Evolutionary conservation across 2,888 invertebrate genomes (phyloP), one percentile per base, ranked within the genome.

Genomic region (Clistopyga incitator): DNA sequence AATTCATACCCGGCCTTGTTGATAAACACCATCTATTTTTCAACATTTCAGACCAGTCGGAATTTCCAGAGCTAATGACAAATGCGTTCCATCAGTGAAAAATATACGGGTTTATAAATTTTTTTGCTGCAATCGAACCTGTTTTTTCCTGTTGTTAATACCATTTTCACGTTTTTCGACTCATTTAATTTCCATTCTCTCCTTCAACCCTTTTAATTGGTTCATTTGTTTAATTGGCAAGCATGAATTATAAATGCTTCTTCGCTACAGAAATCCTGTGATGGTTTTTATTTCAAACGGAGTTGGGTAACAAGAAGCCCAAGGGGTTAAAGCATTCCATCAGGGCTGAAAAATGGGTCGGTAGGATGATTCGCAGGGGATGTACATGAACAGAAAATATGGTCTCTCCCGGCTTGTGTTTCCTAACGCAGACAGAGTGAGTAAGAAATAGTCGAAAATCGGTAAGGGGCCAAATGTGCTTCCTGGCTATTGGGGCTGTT

Each of bases 391-490:
- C 13, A 29, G 54, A 76, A n/a, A 67, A 65, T 38, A 13, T 61
- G 38, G n/a, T 67, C 25, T 25, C 42, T 45, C 65, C 29, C 13
- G 56, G 42, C 42, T 47, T n/a, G 25, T 15, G 56, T 68, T 65
- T 67, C 29, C 8, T 29, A 18, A 45, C 13, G 56, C 29, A 8
- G 45, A 56, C 65, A 56, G 23, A 47, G 29, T 45, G 13, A 47
- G 56, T 13, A 54, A 56, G 65, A 34, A 23, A 77, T 25, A 54
- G 20, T 42, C 42, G 29, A 45, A 67, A 67, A 56, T 77, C 56
- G 67, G 54, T 71, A 15, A 23, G 45, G 50, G 47, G 25, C 11
- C 11, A 50, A 67, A 18, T 23, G 29, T 25, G 42, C 70, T 42
- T 8, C 18, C 59, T 18, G 29, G 20, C 29, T 56, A 47, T 54